Evolutionary conservation across 1,140 invertebrate genomes (phyloP), one percentile per base, ranked within the genome.

Genomic region (Heterodera schachtii): DNA sequence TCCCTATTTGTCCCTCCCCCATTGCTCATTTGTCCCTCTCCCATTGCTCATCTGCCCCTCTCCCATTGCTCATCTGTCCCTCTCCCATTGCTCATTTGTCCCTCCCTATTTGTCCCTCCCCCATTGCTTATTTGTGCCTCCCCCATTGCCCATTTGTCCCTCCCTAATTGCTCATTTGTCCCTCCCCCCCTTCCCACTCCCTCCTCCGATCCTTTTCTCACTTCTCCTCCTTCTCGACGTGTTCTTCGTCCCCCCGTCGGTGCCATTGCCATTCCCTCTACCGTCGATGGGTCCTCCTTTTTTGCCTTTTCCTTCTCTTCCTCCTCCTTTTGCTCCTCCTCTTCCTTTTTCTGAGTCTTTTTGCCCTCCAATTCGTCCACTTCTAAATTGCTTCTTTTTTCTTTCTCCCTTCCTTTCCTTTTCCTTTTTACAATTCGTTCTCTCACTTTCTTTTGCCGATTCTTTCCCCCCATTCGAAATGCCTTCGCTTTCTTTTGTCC

Each of bases 361-460:
- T 78, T 78, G 49, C 70, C 64, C 60, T 78, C 64, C 2, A 78
- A 78, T 46, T 78, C 77, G 3, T 78, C 77, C 43, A 78, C 77
- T 49, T 78, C 70, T 47, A 47, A 41, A 49, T 52, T 52, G 49
- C 49, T 52, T 52, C 49, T 31, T 31, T 31, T 31, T 60, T 46
- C 8, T n/a, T 60, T 11, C 43, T 7, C n/a, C 52, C 44, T 6
- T 46, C 73, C 60, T 46, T 44, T 19, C 60, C 74, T 21, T 46
- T 46, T 46, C 64, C 13, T 52, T 31, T 11, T 13, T 7, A n/a
- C 6, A 47, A 47, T 78, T 4, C 64, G 19, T 8, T 21, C 21
- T 70, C 70, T 78, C 31, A 78, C 64, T 69, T 11, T 67, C 7
- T 41, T 69, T 66, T 41, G 77, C 64, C 31, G 47, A 64, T 47